phyloP scores from a whole-genome alignment of 2,113 vertebrate genomes.

The Plotosus lineatus region DNA sequence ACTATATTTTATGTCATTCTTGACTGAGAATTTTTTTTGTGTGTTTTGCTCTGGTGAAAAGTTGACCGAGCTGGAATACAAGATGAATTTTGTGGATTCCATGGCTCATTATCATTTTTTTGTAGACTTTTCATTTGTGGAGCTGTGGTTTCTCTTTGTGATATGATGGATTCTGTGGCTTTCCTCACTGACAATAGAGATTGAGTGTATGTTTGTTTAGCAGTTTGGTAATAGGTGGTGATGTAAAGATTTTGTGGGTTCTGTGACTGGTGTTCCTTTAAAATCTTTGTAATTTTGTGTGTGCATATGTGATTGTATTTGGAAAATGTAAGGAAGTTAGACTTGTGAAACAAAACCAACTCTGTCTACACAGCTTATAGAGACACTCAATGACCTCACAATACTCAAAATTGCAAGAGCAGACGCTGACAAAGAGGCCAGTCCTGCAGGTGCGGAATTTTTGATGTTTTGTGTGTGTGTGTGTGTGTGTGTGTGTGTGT shows the following conservation, averaged over 20 bases:
- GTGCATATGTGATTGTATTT: background rate
- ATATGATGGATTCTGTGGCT: slow-evolving; percentile 33
- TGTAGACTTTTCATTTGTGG: slow-evolving; percentile 25
- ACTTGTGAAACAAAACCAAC: slow-evolving; percentile 10
- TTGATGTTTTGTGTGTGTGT: slow-evolving; percentile 31
- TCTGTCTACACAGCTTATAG: slow-evolving; percentile 17
- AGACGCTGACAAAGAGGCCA: slow-evolving; percentile 41
- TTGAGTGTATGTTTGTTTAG: slow-evolving; percentile 7
- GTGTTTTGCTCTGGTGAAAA: slow-evolving; percentile 2
- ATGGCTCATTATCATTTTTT: background rate
- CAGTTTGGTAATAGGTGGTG: slow-evolving; percentile 2
- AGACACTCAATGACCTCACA: slow-evolving; percentile 47
- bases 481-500: slow-evolving; percentile 29
- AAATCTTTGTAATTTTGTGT: background rate
- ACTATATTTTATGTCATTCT: slow-evolving; percentile 7
- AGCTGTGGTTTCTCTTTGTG: slow-evolving; percentile 25
- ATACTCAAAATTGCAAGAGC: slow-evolving; percentile 47
- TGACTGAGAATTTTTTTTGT: background rate
- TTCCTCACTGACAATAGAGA: slow-evolving; percentile 9
- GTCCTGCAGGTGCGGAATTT: slow-evolving; percentile 48
- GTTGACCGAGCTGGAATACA: slow-evolving; percentile 4
- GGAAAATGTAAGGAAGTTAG: background rate
- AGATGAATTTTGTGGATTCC: slow-evolving; percentile 7
- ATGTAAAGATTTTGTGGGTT: background rate
- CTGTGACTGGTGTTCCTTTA: background rate